These are phyloP conservation scores for Odontocerum albicorne DNA, from an alignment of 2,888 invertebrate genomes.

Conservation along the genomic window DNA sequence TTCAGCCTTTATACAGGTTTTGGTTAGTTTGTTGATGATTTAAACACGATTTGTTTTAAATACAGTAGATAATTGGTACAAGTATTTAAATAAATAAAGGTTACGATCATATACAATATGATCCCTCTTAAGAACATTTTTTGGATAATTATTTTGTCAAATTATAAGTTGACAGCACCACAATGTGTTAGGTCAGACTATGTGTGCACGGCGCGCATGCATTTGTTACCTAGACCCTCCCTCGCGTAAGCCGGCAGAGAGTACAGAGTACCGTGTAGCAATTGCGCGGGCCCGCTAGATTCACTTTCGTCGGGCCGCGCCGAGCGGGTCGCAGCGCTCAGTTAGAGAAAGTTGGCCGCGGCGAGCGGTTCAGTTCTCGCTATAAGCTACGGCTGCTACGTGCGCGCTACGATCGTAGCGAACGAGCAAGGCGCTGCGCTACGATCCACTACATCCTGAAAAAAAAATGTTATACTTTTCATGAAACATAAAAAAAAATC, in stretches of 20 bases:
- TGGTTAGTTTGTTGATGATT: no score
- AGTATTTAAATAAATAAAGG: no score
- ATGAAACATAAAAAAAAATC: no score
- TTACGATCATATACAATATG: no score
- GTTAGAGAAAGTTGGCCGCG: conserved; percentile 61
- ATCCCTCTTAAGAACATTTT: no score
- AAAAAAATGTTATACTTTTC: no score
- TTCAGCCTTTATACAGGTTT: no score
- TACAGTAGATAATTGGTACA: no score
- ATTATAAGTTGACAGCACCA: background rate
- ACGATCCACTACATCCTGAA: no score
- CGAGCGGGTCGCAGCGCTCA: conserved; percentile 40
- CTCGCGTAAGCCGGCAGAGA: conserved; percentile 37
- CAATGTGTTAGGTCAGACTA: conserved; percentile 45
- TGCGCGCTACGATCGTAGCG: no score
- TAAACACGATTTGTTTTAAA: no score
- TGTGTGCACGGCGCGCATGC: conserved; percentile 57
- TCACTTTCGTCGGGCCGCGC: conserved; percentile 55
- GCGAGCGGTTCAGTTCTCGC: conserved; percentile 52
- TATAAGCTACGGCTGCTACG: background rate
- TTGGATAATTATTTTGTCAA: background rate
- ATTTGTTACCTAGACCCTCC: conserved; percentile 50
- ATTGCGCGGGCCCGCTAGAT: conserved; percentile 43
- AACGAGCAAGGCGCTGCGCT: no score
- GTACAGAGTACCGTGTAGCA: conserved; percentile 3